Conservation (phyloP, 2,888 invertebrate genomes). For the Eretmocerus hayati region DNA sequence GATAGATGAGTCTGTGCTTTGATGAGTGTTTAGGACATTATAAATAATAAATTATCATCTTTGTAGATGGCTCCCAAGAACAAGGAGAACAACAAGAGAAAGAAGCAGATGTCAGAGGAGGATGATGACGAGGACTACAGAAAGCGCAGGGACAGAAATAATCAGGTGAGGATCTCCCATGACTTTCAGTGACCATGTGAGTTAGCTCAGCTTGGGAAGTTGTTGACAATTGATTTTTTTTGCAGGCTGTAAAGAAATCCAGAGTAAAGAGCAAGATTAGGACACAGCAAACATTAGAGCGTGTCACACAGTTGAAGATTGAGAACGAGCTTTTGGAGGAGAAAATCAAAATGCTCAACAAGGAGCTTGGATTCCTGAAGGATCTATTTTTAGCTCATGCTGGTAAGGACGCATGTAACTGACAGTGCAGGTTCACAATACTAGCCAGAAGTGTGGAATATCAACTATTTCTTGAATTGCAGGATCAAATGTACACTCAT, state of each 20-base stretch:
- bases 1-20: no score
- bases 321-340: constrained; percentile 76
- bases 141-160: constrained; percentile 68
- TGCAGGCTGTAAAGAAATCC: constrained; percentile 75
- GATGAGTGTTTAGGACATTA: no score
- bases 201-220: no score
- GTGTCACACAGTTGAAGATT: constrained; percentile 67
- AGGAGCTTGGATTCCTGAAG: constrained; percentile 72
- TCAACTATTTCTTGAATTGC: constrained; percentile 6
- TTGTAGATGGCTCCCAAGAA: constrained; percentile 43
- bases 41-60: not conserved
- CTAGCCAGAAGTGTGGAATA: no score
- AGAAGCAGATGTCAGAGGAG: constrained; percentile 50
- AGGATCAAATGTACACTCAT: constrained; percentile 40
- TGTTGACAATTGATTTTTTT: no score
- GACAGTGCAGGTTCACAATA: not conserved
- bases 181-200: no score
- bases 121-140: constrained; percentile 68
- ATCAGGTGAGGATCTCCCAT: constrained; percentile 57
- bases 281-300: constrained; percentile 68
- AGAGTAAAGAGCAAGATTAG: constrained; percentile 70
- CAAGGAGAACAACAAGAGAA: constrained; percentile 39
- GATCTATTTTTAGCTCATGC: constrained; percentile 76
- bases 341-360: constrained; percentile 73
- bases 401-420: constrained; percentile 46